Conservation (phyloP, 2,113 vertebrate species). For the Theristicus caerulescens region DNA sequence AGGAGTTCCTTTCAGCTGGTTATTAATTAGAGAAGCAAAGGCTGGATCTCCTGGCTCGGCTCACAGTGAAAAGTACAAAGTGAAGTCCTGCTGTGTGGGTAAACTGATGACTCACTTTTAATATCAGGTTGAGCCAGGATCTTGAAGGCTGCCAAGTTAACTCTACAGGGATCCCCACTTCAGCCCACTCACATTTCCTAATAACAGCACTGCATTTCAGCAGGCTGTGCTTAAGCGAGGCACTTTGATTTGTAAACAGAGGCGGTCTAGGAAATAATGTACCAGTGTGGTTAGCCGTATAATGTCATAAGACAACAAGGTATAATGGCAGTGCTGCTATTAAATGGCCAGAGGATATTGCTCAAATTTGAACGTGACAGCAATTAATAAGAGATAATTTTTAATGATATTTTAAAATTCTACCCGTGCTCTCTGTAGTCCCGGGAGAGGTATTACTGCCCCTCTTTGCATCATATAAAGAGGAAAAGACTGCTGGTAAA, state of each 20-base stretch:
- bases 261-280: conserved; percentile 43
- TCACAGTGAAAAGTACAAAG: conserved; percentile 74
- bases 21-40: conserved; percentile 72
- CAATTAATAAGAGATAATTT: conserved; percentile 41
- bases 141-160: conserved; percentile 74
- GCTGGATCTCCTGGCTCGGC: conserved; percentile 23
- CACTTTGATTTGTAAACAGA: conserved; percentile 77
- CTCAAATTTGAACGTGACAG: conserved; percentile 4
- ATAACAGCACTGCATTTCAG: conserved; percentile 71
- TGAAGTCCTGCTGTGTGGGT: conserved; percentile 76
- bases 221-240: conserved; percentile 47
- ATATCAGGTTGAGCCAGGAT: conserved; percentile 80
- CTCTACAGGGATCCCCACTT: conserved; percentile 79
- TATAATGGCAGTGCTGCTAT: background rate
- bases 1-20: conserved; percentile 61
- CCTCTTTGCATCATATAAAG: conserved; percentile 3
- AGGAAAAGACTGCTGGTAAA: conserved; percentile 22
- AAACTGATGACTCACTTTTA: conserved; percentile 84
- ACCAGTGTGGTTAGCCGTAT: background rate
- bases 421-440: background rate
- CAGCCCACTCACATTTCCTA: conserved; percentile 83
- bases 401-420: background rate
- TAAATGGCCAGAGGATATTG: background rate
- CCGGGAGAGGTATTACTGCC: background rate
- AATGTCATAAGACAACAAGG: background rate